Conservation (phyloP, 1,140 invertebrate genomes). For the Belonocnema kinseyi region DNA sequence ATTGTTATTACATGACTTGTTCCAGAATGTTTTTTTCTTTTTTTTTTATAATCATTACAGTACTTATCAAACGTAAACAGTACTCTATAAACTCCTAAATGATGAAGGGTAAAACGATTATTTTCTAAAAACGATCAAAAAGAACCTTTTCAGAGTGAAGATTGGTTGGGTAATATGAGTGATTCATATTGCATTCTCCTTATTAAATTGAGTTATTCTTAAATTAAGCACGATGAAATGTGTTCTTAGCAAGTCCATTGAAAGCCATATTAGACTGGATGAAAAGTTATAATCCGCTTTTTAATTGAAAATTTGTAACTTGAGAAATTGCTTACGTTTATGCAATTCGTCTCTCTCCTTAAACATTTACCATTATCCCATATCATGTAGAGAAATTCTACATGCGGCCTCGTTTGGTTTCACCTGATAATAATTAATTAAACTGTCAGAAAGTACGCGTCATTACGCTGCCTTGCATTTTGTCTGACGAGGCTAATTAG, state of each 20-base stretch:
- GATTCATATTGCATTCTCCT: too few relatives aligned
- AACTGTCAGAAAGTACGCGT: slow-evolving; percentile 14
- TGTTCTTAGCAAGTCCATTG: neutral
- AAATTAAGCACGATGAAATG: neutral
- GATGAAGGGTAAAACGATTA: too few relatives aligned
- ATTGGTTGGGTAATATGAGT: too few relatives aligned
- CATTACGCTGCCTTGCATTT: slow-evolving; percentile 12
- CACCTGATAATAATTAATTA: slow-evolving; percentile 19
- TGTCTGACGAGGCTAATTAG: neutral
- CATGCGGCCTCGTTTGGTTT: slow-evolving; percentile 3
- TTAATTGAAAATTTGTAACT: slow-evolving; percentile 26
- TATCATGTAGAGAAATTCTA: neutral
- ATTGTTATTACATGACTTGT: too few relatives aligned
- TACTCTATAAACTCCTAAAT: too few relatives aligned
- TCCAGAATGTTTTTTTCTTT: too few relatives aligned
- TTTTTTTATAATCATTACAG: too few relatives aligned
- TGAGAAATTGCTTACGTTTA: slow-evolving; percentile 29
- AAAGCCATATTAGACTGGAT: neutral
- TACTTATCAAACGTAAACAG: too few relatives aligned
- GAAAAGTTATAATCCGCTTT: neutral
- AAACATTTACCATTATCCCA: neutral
- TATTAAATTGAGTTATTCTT: too few relatives aligned
- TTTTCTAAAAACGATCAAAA: too few relatives aligned
- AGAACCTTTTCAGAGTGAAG: too few relatives aligned
- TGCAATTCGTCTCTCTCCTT: slow-evolving; percentile 1